Percentiles rank a stretch among this genome's conserved stretches.
These are phyloP conservation scores for Nomada lathburiana DNA, from an alignment of 2,888 invertebrate genomes.

Conservation along the genomic window DNA sequence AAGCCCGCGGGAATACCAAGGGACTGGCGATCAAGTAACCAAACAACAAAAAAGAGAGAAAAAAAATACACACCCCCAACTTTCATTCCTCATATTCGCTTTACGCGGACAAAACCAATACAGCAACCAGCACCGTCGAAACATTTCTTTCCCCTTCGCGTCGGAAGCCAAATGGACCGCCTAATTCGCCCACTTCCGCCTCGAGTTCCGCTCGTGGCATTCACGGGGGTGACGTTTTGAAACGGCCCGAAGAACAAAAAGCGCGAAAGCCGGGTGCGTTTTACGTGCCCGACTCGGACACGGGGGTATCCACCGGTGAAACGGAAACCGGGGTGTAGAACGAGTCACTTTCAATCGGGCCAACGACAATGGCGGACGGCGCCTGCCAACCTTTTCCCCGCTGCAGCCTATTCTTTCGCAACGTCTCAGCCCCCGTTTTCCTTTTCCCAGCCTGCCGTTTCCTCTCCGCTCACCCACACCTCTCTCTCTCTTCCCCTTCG, in stretches of 20 bases:
- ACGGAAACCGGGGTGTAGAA: constrained; percentile 29
- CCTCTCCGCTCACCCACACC: neutral
- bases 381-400: constrained; percentile 51
- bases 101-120: neutral
- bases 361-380: constrained; percentile 48
- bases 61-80: neutral
- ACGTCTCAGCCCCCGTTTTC: constrained; percentile 15
- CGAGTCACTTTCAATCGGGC: constrained; percentile 48
- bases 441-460: neutral
- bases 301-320: constrained; percentile 20
- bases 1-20: neutral
- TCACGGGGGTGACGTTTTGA: neutral
- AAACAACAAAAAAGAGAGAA: neutral
- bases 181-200: constrained; percentile 7
- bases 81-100: neutral
- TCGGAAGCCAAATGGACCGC: neutral
- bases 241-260: neutral
- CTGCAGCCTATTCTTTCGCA: constrained; percentile 13
- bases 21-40: neutral
- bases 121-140: constrained; percentile 11
- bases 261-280: neutral
- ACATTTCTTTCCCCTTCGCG: neutral
- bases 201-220: constrained; percentile 5
- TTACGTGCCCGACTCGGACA: neutral
- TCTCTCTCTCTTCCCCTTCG: neutral